Evolutionary conservation across 1,140 invertebrate genomes (phyloP).

Genomic region (Metopolophium dirhodum): DNA sequence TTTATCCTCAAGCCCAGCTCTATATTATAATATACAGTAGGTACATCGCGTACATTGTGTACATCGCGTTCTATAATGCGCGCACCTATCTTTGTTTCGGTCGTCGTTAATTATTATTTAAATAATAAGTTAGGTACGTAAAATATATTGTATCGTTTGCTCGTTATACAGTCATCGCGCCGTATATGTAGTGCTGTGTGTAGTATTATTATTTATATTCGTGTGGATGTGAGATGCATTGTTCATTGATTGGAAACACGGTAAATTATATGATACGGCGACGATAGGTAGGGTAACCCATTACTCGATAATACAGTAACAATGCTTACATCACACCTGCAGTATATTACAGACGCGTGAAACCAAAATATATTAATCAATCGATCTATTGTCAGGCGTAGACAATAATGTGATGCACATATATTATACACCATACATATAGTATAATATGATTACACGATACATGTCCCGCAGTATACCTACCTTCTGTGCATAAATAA

Average conservation of each 20-base stretch:
- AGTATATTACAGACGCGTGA: not conserved
- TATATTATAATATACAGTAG: not conserved
- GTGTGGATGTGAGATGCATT: not conserved
- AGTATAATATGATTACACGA: not conserved
- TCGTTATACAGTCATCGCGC: not conserved
- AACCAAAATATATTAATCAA: not conserved
- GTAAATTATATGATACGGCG: slow-evolving; percentile 2
- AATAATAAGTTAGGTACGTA: not conserved
- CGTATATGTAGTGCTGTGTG: not conserved
- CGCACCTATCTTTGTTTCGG: not conserved
- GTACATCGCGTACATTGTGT: not conserved
- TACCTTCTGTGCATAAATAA: slow-evolving; percentile 11
- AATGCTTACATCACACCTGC: not conserved
- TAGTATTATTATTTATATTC: slow-evolving; percentile 1
- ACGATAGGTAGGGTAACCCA: not conserved
- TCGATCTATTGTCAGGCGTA: not conserved
- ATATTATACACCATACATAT: not conserved
- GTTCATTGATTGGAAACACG: not conserved
- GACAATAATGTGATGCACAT: not conserved
- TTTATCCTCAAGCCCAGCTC: not conserved
- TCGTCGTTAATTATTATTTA: not conserved
- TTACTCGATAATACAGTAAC: not conserved
- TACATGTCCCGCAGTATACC: not conserved
- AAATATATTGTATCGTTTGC: not conserved
- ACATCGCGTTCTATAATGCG: not conserved